Evolutionary conservation across 2,113 vertebrate species (phyloP), one percentile per base, ranked within the genome.

Genomic region (Cairina moschata): DNA sequence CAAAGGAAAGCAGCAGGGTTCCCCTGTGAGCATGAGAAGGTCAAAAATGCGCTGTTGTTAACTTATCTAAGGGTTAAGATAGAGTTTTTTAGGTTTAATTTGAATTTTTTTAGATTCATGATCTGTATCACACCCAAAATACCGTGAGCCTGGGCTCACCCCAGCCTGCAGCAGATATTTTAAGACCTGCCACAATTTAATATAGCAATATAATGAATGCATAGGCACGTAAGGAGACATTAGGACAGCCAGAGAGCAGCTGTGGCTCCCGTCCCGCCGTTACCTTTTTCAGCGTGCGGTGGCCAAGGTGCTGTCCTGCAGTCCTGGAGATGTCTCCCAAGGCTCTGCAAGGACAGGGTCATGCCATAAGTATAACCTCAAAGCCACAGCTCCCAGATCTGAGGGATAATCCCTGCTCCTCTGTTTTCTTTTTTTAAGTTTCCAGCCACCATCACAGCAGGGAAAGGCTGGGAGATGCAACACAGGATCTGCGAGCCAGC

Each of bases 341-440:
- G 50, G 28, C 11, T 48, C 40, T 58, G 46, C 58, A 66, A 60
- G 50, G 50, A 34, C 58, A 46, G 42, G 50, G 32, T 31, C 3
- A 1, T 55, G 52, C 77, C 3, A 1, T 6, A 17, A 0, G 1
- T 3, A 2, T 23, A 44, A 67, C n/a, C 15, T 48, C 77, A 66
- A 21, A 83, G 28, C 40, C 40, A 36, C 83, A 72, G 80, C 31
- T 62, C 40, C 28, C 26, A 34, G 31, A 60, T 60, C 59, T 22
- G 5, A 36, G 52, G 18, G 22, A 42, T 58, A 46, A 75, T 40
- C 22, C 66, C 82, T 15, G 7, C 38, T 87, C 62, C 22, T 73
- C 72, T 31, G 13, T 1, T 50, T 73, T 20, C 3, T 5, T 28
- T 31, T 31, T n/a, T 44, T 4, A 62, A 56, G 28, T 67, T 89